Percentiles rank a stretch among this genome's conserved stretches.
Conservation (phyloP, 2,888 invertebrate species). For the Ecdyonurus torrentis region DNA sequence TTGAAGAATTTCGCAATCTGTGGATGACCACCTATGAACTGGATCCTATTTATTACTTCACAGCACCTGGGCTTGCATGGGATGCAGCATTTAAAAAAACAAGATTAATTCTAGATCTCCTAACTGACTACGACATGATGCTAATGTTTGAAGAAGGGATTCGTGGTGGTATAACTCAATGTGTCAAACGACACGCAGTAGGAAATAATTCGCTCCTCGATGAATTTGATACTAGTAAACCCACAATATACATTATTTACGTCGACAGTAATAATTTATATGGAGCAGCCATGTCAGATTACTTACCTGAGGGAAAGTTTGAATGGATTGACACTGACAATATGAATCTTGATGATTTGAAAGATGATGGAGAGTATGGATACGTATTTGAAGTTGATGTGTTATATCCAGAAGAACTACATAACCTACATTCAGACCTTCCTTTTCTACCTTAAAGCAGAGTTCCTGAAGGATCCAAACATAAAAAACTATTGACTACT, state of each 20-base stretch:
- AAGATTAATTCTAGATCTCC: neutral
- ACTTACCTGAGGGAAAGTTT: constrained; percentile 19
- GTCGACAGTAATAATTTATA: constrained; percentile 23
- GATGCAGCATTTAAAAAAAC: neutral
- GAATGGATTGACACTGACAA: constrained; percentile 16
- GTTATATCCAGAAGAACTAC: constrained; percentile 2
- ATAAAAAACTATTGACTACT: constrained; percentile 3
- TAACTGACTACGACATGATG: constrained; percentile 15
- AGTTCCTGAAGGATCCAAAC: neutral
- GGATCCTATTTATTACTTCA: neutral
- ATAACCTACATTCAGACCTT: neutral
- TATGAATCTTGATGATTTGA: neutral
- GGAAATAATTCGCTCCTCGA: constrained; percentile 18
- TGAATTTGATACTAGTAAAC: constrained; percentile 15
- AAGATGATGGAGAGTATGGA: neutral
- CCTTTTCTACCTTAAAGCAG: neutral
- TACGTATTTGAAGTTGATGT: constrained; percentile 5
- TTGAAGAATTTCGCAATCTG: constrained; percentile 7
- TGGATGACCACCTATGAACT: neutral
- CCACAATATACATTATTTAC: constrained; percentile 18
- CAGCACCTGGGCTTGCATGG: neutral
- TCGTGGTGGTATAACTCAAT: constrained; percentile 16
- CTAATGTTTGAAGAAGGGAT: constrained; percentile 16
- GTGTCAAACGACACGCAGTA: constrained; percentile 15
- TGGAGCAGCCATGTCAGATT: constrained; percentile 21